Evolutionary conservation across 2,797 vertebrate genomes (phyloP), one percentile per base, ranked within the genome.

Genomic region (Pipistrellus pipistrellus): DNA sequence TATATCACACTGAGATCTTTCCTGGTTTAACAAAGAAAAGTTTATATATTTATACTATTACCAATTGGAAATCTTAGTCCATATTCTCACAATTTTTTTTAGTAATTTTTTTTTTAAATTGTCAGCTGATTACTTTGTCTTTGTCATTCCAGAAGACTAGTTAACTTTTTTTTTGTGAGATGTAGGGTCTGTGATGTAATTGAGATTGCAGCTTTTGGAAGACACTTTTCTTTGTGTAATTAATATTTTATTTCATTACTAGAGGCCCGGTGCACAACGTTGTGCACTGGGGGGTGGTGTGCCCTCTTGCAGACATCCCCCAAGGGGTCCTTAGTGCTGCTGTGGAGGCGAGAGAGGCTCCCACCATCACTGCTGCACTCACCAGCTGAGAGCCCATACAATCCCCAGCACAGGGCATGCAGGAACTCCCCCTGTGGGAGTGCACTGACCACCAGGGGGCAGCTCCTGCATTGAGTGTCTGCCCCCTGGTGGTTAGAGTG

Each of bases 61-160:
- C 21, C 53, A 91, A 91, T 69, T 86, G 12, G 57, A 80, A 89
- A 72, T 82, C 20, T 94, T 90, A 85, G 82, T 55, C 21, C 9
- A 51, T 87, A 64, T 69, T 78, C 18, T 89, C 75, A 64, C 17
- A 68, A n/a, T 41, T 51, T 48, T 48, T 85, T 93, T 91, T 75
- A 75, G 23, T 85, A 68, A 64, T 81, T 83, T 93, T 48, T 92
- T 93, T 73, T 4, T 8, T 80, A 77, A 55, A 62, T 81, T 57
- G 6, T 90, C 13, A 75, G 21, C 27, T 88, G 20, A 41, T 90
- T 68, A 72, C 18, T 93, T 95, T 91, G n/a, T 87, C 35, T 82
- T 2, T 13, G 13, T 14, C 69, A 51, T 92, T 88, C 46, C 27
- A 78, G 82, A 62, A 38, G 83, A 75, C 8, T 68, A 55, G 12